Conservation (phyloP, 2,797 vertebrate species). For the Hippoglossus hippoglossus region DNA sequence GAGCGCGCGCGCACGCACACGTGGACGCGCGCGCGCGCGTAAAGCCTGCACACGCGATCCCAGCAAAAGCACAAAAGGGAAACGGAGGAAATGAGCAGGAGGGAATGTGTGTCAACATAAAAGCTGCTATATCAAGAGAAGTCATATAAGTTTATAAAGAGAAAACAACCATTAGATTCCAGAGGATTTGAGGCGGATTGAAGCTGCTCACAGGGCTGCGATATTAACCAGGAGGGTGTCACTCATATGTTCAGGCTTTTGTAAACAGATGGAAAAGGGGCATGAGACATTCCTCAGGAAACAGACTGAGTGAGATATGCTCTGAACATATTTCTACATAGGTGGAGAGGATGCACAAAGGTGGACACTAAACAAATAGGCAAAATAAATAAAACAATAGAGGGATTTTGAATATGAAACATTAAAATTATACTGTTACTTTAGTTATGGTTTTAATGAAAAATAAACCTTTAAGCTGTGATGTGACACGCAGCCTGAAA, state of each 20-base stretch:
- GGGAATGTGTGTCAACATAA: constrained; percentile 78
- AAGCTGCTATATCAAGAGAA: constrained; percentile 65
- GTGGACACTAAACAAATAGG: not conserved
- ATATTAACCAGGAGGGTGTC: constrained; percentile 66
- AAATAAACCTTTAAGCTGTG: no score
- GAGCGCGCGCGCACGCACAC: not conserved
- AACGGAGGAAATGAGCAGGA: constrained; percentile 75
- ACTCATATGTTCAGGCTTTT: constrained; percentile 51
- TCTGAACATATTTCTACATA: constrained; percentile 28
- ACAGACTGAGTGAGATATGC: constrained; percentile 19
- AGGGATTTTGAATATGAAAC: constrained; percentile 11
- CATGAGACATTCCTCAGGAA: constrained; percentile 45
- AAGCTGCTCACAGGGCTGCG: constrained; percentile 52
- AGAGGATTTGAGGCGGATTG: constrained; percentile 60
- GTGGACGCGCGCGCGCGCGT: not conserved
- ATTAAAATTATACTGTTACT: not conserved
- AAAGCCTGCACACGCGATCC: constrained; percentile 18
- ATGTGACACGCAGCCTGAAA: no score
- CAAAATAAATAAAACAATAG: not conserved
- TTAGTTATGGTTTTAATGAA: not conserved
- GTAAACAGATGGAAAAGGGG: constrained; percentile 61
- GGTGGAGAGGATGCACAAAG: constrained; percentile 19
- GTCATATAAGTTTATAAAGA: constrained; percentile 77
- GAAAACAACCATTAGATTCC: constrained; percentile 68
- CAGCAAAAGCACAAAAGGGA: constrained; percentile 69